phyloP scores from a whole-genome alignment of 2,113 vertebrate genomes.

The Myanophis thanlyinensis region DNA sequence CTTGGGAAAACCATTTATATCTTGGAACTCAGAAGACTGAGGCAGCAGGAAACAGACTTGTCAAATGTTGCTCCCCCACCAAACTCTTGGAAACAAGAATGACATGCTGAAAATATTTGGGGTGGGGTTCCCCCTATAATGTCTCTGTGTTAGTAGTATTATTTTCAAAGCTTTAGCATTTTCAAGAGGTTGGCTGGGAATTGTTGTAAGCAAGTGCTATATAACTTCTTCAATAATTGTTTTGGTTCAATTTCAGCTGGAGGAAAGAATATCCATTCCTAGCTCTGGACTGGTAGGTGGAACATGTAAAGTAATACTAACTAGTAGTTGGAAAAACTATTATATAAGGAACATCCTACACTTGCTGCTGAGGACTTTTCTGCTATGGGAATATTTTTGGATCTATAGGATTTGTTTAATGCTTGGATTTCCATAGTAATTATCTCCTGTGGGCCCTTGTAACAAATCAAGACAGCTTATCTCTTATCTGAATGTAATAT shows the following conservation, averaged over 20 bases:
- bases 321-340: background rate
- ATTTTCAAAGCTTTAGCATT: background rate
- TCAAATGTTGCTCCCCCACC: background rate
- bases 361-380: background rate
- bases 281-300: conserved; percentile 73
- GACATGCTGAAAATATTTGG: background rate
- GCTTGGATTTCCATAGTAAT: background rate
- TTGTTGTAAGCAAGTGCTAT: background rate
- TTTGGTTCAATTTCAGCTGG: conserved; percentile 73
- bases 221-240: background rate
- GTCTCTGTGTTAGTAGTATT: background rate
- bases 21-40: background rate
- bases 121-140: background rate
- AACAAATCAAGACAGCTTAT: background rate
- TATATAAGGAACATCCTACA: background rate
- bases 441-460: background rate
- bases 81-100: background rate
- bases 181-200: background rate
- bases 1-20: background rate
- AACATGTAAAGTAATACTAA: background rate
- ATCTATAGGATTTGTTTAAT: background rate
- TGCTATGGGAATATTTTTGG: background rate
- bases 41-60: background rate
- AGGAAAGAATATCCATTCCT: conserved; percentile 75
- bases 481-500: background rate